Evolutionary conservation across 2,888 invertebrate genomes (phyloP).

Genomic region (Petrophora chlorosata): DNA sequence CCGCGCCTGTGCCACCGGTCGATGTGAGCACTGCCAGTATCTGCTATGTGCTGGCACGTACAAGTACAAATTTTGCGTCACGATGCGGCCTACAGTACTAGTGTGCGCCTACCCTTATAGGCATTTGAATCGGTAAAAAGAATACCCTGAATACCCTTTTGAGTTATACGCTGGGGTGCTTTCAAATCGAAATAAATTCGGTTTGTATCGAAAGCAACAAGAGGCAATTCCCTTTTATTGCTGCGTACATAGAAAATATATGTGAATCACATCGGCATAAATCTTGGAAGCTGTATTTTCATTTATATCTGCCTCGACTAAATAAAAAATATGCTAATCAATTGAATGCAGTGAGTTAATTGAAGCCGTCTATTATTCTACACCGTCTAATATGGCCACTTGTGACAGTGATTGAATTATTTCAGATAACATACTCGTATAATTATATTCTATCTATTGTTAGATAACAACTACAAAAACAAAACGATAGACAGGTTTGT

Average conservation of each 20-base stretch:
- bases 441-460: too few species aligned
- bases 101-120: background rate
- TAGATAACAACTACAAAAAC: too few species aligned
- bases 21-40: too few species aligned
- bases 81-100: too few species aligned
- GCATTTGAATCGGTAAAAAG: constrained; percentile 14
- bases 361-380: too few species aligned
- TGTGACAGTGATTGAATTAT: too few species aligned
- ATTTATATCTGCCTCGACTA: constrained; percentile 5
- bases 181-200: constrained; percentile 35
- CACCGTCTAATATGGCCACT: too few species aligned
- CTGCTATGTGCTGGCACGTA: too few species aligned
- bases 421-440: too few species aligned
- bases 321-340: constrained; percentile 4
- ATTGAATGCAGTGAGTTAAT: background rate
- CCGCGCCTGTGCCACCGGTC: too few species aligned
- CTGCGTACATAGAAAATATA: constrained; percentile 36
- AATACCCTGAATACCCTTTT: constrained; percentile 19
- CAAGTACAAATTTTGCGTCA: too few species aligned
- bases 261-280: constrained; percentile 33
- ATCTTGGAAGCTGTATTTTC: constrained; percentile 23
- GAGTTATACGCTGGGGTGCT: constrained; percentile 31
- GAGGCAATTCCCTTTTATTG: constrained; percentile 37
- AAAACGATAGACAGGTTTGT: too few species aligned
- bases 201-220: constrained; percentile 30